Percentiles rank a stretch among this genome's conserved stretches.
phyloP scores from a whole-genome alignment of 2,113 vertebrate species.

The Ciconia maguari region DNA sequence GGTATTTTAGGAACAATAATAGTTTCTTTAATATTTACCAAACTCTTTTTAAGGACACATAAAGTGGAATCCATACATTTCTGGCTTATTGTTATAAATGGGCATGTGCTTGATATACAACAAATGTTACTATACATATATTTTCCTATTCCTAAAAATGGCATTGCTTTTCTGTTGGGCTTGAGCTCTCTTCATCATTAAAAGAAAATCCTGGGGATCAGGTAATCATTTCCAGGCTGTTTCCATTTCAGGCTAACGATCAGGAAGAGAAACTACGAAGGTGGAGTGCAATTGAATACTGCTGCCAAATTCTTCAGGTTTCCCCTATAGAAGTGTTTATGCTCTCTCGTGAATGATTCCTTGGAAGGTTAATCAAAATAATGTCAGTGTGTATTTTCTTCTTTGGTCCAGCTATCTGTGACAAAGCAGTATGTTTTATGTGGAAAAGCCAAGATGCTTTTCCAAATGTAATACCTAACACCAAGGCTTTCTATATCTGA shows the following conservation, averaged over 20 bases:
- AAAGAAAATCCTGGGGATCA: background rate
- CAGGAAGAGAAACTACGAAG: background rate
- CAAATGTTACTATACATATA: background rate
- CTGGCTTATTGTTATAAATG: background rate
- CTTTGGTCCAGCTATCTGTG: background rate
- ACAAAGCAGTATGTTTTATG: background rate
- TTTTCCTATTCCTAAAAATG: background rate
- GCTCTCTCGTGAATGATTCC: background rate
- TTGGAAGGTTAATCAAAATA: slow-evolving; percentile 3
- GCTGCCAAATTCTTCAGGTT: background rate
- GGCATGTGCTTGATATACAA: background rate
- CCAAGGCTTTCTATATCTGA: background rate
- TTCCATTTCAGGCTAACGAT: background rate
- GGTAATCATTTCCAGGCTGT: background rate
- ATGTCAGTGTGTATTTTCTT: background rate
- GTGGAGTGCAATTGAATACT: background rate
- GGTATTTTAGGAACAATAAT: background rate
- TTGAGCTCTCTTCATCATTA: background rate
- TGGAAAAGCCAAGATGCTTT: background rate
- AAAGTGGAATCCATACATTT: background rate
- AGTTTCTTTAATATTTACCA: background rate
- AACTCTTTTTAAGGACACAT: background rate
- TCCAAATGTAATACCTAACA: background rate
- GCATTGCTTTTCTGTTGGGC: background rate
- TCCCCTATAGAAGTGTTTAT: background rate